Conservation (phyloP, 1,140 invertebrate species). For the Drosophila seguyi region DNA sequence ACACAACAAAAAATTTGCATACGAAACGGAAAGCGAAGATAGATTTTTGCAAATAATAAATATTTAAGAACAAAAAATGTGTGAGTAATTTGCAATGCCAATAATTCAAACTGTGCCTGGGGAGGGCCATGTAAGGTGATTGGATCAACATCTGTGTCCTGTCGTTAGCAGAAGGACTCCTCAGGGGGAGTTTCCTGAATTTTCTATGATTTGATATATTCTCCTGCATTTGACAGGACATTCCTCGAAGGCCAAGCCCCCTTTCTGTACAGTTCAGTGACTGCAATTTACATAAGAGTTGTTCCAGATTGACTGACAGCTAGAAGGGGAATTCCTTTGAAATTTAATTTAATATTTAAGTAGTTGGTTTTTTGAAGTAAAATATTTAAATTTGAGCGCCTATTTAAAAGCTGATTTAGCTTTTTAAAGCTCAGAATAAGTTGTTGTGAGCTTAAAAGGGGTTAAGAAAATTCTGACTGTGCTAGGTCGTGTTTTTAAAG, state of each 20-base stretch:
- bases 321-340: background rate
- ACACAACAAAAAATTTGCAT: conserved; percentile 27
- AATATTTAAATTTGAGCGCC: conserved; percentile 4
- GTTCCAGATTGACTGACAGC: background rate
- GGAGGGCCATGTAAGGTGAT: background rate
- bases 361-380: background rate
- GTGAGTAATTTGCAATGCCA: conserved; percentile 31
- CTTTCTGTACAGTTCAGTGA: conserved; percentile 20
- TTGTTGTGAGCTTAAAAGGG: conserved; percentile 4
- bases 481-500: conserved; percentile 38
- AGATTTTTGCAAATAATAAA: conserved; percentile 5
- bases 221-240: conserved; percentile 23
- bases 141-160: conserved; percentile 4
- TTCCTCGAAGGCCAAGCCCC: conserved; percentile 19
- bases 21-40: conserved; percentile 37
- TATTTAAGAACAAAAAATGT: conserved; percentile 22
- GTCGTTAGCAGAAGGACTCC: background rate
- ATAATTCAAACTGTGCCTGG: conserved; percentile 4
- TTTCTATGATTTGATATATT: background rate
- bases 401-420: background rate
- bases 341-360: background rate
- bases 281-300: conserved; percentile 31
- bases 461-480: conserved; percentile 15
- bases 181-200: background rate
- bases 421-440: conserved; percentile 14